Evolutionary conservation across 2,888 invertebrate species (phyloP), one percentile per base, ranked within the genome.

Genomic region (Pediacus dermestoides): DNA sequence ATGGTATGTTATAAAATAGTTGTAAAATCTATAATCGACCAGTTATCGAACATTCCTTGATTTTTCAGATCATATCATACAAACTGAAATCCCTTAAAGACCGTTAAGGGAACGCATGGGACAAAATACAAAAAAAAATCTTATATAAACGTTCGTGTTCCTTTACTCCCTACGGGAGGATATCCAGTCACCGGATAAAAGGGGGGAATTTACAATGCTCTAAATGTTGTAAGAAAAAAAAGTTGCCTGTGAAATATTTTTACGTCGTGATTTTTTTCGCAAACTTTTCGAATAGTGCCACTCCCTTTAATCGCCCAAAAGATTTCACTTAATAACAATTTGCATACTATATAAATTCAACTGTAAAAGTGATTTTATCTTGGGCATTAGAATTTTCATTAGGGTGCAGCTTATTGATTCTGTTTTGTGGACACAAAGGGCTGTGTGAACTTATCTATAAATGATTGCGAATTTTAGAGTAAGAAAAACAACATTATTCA

Each of bases 181-280:
- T 50, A 48, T 50, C 51, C 51, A 46, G 48, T 42, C 45, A 43
- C 39, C 48, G 46, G 46, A 46, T 50, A 48, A 44, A 44, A 44
- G 37, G 40, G n/a, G 45, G 42, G 53, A 52, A 52, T 53, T 50
- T 53, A 52, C 52, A 53, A 53, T 53, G 44, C 39, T 46, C 46
- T 44, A 45, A 45, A 43, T 41, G 28, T 25, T 46, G 11, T 9
- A 8, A 26, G 13, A 16, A 10, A n/a, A n/a, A n/a, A n/a, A n/a
- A n/a, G n/a, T n/a, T n/a, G n/a, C n/a, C n/a, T n/a, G n/a, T n/a
- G n/a, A n/a, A n/a, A n/a, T n/a, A n/a, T n/a, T n/a, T n/a, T n/a
- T n/a, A n/a, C n/a, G n/a, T n/a, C n/a, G n/a, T n/a, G n/a, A n/a
- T n/a, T n/a, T n/a, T n/a, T n/a, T n/a, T n/a, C n/a, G n/a, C n/a